Evolutionary conservation across 2,113 vertebrate genomes (phyloP), one percentile per base, ranked within the genome.

Genomic region (Tachycineta bicolor): DNA sequence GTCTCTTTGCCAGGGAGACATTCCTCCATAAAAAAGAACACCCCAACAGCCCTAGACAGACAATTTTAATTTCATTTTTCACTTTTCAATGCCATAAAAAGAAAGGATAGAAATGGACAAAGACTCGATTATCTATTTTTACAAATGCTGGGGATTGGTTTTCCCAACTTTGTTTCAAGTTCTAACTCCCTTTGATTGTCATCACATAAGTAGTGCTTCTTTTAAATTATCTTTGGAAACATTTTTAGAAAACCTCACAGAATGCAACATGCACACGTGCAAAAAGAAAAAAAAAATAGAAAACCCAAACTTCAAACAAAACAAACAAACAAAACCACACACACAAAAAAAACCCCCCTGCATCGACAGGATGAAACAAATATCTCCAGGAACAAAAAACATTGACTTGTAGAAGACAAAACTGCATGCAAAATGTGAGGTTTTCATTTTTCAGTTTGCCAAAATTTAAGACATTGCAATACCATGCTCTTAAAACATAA

Each of bases 21-120:
- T 91, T 95, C 82, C 91, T 94, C 79, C 78, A 88, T 1, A 2
- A 73, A 83, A 75, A 33, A 82, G 29, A 82, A 47, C 59, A 77
- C 59, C 47, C 62, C 74, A 85, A 58, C 10, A 44, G 34, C 62
- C 50, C 53, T 74, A 83, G 65, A 84, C 90, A 95, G 50, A 44
- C 39, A 55, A 90, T 80, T 93, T 82, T 79, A 79, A 87, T 82
- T 87, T 64, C 4, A 90, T 87, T 94, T 93, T 93, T 33, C 26
- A 53, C 10, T 5, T 0, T 75, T 73, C 31, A 82, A 18, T 39
- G n/a, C 75, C 73, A 83, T 53, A 89, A 74, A 60, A 83, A 46
- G 52, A 60, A 75, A 78, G 12, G 3, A 34, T 71, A 71, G 49
- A 63, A 86, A 94, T 82, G 8, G 37, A 89, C 49, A 75, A 68